These are phyloP conservation scores for Parazoanthus darwini DNA, from an alignment of 92 coral and sea anemone species.

Conservation along the genomic window DNA sequence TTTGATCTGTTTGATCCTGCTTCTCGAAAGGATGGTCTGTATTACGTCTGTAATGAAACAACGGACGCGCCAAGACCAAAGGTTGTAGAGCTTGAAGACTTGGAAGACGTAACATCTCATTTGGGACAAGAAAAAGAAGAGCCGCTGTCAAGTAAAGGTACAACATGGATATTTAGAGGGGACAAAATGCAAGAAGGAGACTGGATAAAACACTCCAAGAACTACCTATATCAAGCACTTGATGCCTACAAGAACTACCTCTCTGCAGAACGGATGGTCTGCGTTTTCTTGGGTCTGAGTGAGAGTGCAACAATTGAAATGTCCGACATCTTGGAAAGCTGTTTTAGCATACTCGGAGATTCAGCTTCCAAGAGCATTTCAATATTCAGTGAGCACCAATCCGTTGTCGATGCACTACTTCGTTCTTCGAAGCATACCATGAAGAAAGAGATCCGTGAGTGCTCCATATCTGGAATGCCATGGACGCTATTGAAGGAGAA, in stretches of 20 bases:
- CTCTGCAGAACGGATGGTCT: slow-evolving; percentile 50
- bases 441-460: slow-evolving; percentile 47
- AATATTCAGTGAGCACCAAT: slow-evolving; percentile 51
- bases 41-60: slow-evolving; percentile 56
- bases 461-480: slow-evolving; percentile 49
- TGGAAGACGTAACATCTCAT: slow-evolving; percentile 41
- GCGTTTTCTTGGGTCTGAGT: slow-evolving; percentile 52
- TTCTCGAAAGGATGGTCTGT: slow-evolving; percentile 52
- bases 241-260: slow-evolving; percentile 49
- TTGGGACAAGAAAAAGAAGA: slow-evolving; percentile 27
- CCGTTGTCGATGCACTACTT: slow-evolving; percentile 28
- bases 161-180: slow-evolving; percentile 60
- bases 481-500: slow-evolving; percentile 43
- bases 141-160: slow-evolving; percentile 50
- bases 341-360: slow-evolving; percentile 63
- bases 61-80: slow-evolving; percentile 57
- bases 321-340: slow-evolving; percentile 60
- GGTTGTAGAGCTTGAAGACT: slow-evolving; percentile 50
- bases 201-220: slow-evolving; percentile 59
- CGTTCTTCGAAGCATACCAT: slow-evolving; percentile 43
- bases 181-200: slow-evolving; percentile 62
- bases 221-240: slow-evolving; percentile 60
- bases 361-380: slow-evolving; percentile 51
- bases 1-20: slow-evolving; percentile 57
- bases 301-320: slow-evolving; percentile 52